Evolutionary conservation across 2,797 vertebrate species (phyloP).

Genomic region (Enteromius thamalakanensis): DNA sequence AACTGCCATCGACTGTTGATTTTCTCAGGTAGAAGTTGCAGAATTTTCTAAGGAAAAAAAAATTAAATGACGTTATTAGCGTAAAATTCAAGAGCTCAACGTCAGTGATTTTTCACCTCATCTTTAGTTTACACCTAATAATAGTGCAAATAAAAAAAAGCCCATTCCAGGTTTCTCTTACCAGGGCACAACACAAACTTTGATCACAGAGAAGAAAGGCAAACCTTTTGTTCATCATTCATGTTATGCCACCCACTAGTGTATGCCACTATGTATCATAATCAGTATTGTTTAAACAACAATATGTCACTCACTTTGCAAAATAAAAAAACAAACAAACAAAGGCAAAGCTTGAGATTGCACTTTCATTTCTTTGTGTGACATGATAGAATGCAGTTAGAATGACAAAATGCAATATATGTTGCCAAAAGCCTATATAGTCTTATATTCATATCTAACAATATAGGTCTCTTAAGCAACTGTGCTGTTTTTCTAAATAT

Average conservation of each 20-base stretch:
- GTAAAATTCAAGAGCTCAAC: not conserved
- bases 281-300: not conserved
- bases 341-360: not conserved
- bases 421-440: not conserved
- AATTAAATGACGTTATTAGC: not conserved
- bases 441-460: too few relatives aligned
- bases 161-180: not conserved
- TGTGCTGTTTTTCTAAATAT: too few relatives aligned
- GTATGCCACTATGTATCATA: too few relatives aligned
- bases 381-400: not conserved
- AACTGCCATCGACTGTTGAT: slow-evolving; percentile 99
- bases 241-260: not conserved
- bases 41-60: slow-evolving; percentile 89
- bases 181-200: not conserved
- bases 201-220: not conserved
- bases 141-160: not conserved
- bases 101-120: not conserved
- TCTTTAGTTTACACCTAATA: not conserved
- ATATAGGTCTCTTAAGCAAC: not conserved
- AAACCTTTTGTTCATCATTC: not conserved
- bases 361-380: not conserved
- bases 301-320: not conserved
- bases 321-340: not conserved
- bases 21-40: slow-evolving; percentile 96
- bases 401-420: not conserved